A percentile compares a stretch with the other conserved stretches of the same genome.
These are phyloP conservation scores for Drosophila picticornis DNA, from an alignment of 2,888 invertebrate species.

Conservation along the genomic window DNA sequence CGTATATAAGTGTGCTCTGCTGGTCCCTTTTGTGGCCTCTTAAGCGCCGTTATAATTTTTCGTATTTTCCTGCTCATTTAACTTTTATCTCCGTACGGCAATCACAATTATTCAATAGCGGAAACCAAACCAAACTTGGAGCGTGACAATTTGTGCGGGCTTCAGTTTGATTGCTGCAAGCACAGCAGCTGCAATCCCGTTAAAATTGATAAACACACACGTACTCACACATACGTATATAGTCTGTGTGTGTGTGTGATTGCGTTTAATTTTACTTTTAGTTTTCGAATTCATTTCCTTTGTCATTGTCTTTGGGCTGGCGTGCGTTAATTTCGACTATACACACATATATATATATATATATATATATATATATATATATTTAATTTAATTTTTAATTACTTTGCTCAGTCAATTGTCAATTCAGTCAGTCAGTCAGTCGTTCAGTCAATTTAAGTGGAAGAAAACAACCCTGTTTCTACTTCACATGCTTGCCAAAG, in stretches of 20 bases:
- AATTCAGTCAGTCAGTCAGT: slow-evolving; percentile 5
- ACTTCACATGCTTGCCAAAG: slow-evolving; percentile 8
- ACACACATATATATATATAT: slow-evolving; percentile 24
- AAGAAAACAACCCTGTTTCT: slow-evolving; percentile 8
- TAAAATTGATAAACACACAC: slow-evolving; percentile 43
- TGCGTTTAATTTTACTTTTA: slow-evolving; percentile 15
- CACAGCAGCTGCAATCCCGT: slow-evolving; percentile 30
- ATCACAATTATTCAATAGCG: slow-evolving; percentile 82
- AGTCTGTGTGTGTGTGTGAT: background rate
- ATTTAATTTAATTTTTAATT: slow-evolving; percentile 72
- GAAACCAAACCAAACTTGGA: slow-evolving; percentile 54
- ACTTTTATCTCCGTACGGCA: slow-evolving; percentile 79
- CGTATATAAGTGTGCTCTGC: background rate
- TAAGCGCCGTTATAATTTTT: slow-evolving; percentile 61
- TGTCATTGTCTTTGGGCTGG: slow-evolving; percentile 41
- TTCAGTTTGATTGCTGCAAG: slow-evolving; percentile 29
- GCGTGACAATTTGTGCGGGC: slow-evolving; percentile 56
- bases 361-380: slow-evolving; percentile 34
- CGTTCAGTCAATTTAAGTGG: slow-evolving; percentile 1
- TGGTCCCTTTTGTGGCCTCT: slow-evolving; percentile 33
- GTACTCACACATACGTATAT: background rate
- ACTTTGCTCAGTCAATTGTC: slow-evolving; percentile 26
- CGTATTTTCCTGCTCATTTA: slow-evolving; percentile 83
- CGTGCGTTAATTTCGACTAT: slow-evolving; percentile 62
- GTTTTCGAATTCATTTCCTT: slow-evolving; percentile 20